Base-by-base conservation (phyloP, 2,113 vertebrate species). In the Nothobranchius furzeri region DNA sequence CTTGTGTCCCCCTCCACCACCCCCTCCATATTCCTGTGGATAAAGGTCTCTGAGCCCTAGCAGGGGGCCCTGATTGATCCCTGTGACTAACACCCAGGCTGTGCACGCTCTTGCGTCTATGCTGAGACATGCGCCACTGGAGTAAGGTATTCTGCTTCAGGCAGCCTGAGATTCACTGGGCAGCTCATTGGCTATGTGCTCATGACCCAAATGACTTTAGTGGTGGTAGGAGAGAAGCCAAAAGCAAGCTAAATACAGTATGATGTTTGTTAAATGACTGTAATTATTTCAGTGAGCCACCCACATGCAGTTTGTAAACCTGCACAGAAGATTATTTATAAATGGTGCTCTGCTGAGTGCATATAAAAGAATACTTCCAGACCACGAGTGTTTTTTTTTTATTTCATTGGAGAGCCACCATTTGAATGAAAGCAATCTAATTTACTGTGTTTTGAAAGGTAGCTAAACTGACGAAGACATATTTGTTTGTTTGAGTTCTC, bases 51-150 rank as follows among this genome's bases (percentile, higher is more conserved):
- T 58, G 68, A 71, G 67, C 59, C 66, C 70, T 77, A 50, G 82
- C 73, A 60, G 86, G 88, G 78, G 78, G 66, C 30, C 60, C 35
- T 63, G 72, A 83, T 78, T 84, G 77, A 88, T 85, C 76, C 71
- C 68, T 75, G 66, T 80, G 75, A 81, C 79, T 85, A 78, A 83
- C 67, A 36, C 59, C 56, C 66, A 59, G 69, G 57, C 70, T 70
- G 55, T 70, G 77, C 49, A 67, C 68, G 76, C 42, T 62, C 69
- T 56, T 64, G 76, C 52, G 9, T 70, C 73, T 61, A 68, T 61
- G 81, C 66, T 63, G 75, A 60, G 64, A 76, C 61, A 65, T 12
- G 40, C 42, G 25, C 70, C 73, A 73, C 51, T 74, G 67, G 64
- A 82, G 60, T 42, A 25, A 64, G 35, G 51, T 42, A 64, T 68